These are phyloP conservation scores for Numida meleagris DNA, from an alignment of 2,113 vertebrate genomes.

Conservation along the genomic window DNA sequence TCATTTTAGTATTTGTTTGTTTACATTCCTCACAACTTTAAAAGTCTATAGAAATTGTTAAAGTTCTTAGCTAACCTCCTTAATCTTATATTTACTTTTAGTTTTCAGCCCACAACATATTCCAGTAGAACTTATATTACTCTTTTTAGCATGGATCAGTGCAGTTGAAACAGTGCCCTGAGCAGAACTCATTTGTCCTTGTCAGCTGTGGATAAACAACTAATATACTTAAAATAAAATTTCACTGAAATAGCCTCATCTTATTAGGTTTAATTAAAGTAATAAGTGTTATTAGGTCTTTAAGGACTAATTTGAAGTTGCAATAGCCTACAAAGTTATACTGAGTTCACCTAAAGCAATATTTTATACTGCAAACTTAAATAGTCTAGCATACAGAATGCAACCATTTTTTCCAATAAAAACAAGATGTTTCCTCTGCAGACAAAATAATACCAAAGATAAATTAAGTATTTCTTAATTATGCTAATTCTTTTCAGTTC, in stretches of 20 bases:
- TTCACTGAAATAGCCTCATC: slow-evolving; percentile 29
- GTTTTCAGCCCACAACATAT: slow-evolving; percentile 24
- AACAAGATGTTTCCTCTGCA: neutral
- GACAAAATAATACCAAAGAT: neutral
- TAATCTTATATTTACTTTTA: slow-evolving; percentile 15
- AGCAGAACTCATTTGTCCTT: slow-evolving; percentile 61
- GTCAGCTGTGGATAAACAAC: slow-evolving; percentile 42
- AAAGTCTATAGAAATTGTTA: neutral
- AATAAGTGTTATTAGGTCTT: slow-evolving; percentile 47
- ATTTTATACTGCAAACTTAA: neutral
- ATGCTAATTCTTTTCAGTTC: neutral
- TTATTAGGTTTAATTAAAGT: slow-evolving; percentile 53
- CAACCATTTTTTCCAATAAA: neutral
- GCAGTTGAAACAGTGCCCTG: slow-evolving; percentile 47
- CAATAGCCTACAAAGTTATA: neutral
- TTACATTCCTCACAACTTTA: neutral
- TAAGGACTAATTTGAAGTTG: slow-evolving; percentile 49
- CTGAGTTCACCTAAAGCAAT: neutral
- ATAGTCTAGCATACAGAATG: neutral
- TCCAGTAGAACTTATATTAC: slow-evolving; percentile 16
- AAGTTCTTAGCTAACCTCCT: slow-evolving; percentile 21
- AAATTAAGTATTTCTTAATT: neutral
- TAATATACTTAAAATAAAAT: slow-evolving; percentile 65
- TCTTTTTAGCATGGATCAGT: slow-evolving; percentile 61
- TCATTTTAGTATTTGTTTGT: slow-evolving; percentile 8